phyloP scores from a whole-genome alignment of 1,140 invertebrate genomes.

The Grapholita molesta region DNA sequence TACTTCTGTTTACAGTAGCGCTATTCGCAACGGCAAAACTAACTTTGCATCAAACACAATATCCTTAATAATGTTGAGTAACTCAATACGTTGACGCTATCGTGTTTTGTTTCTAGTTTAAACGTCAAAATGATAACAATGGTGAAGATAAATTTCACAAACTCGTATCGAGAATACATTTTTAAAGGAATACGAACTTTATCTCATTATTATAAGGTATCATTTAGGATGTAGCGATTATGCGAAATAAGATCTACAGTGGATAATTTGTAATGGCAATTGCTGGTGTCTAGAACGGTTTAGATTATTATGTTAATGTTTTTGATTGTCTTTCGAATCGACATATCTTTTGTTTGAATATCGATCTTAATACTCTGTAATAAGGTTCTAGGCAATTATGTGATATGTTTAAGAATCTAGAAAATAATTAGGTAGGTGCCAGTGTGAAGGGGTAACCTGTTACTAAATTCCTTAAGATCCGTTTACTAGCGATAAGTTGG shows the following conservation, averaged over 20 bases:
- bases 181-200: not conserved
- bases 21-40: not conserved
- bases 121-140: slow-evolving; percentile 1
- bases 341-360: not conserved
- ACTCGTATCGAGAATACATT: not conserved
- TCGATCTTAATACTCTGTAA: not conserved
- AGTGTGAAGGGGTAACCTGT: not conserved
- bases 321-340: not conserved
- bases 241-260: not conserved
- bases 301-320: not conserved
- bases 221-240: not conserved
- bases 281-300: not conserved
- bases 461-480: not conserved
- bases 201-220: not conserved
- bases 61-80: not conserved
- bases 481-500: not conserved
- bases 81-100: not conserved
- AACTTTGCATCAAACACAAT: not conserved
- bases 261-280: not conserved
- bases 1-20: not conserved
- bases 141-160: not conserved
- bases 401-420: not conserved
- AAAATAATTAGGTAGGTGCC: not conserved
- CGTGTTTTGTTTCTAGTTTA: not conserved
- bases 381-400: not conserved